These are phyloP conservation scores for Rafetus swinhoei DNA, from an alignment of 2,113 vertebrate genomes.

Conservation along the genomic window DNA sequence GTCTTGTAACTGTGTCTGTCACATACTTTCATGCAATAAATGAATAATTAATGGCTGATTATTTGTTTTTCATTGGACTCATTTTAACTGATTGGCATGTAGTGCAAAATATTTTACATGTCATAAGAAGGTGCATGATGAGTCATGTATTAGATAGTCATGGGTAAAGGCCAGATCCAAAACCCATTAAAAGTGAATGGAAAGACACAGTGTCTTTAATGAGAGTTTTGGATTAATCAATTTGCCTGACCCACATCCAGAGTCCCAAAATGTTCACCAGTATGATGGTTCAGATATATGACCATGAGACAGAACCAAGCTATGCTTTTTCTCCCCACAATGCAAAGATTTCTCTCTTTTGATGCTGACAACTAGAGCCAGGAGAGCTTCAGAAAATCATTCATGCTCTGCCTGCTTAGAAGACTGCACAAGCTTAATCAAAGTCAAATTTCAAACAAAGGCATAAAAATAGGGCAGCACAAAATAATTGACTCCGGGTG, in stretches of 20 bases:
- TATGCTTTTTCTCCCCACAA: neutral
- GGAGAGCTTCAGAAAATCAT: neutral
- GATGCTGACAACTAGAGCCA: slow-evolving; percentile 5
- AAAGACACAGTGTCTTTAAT: neutral
- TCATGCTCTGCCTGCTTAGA: neutral
- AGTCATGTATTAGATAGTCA: neutral
- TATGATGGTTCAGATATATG: neutral
- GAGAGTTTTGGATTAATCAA: neutral
- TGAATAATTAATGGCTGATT: fast-evolving
- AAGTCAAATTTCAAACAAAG: slow-evolving; percentile 2
- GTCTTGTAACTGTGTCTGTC: fast-evolving
- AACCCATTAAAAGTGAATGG: neutral
- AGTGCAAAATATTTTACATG: neutral
- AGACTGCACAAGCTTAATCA: slow-evolving; percentile 17
- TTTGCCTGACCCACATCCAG: neutral
- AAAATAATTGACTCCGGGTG: neutral
- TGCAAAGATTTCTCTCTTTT: neutral
- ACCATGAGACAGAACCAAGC: neutral
- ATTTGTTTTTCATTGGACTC: neutral
- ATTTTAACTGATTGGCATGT: neutral
- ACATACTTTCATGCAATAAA: neutral
- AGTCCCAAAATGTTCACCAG: neutral
- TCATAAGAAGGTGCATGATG: slow-evolving; percentile 7
- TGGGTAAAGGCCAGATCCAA: neutral
- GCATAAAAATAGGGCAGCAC: neutral